A percentile compares a stretch with the other conserved stretches of the same genome.
These are phyloP conservation scores for Semotilus atromaculatus DNA, from an alignment of 2,797 vertebrate species.

Conservation along the genomic window DNA sequence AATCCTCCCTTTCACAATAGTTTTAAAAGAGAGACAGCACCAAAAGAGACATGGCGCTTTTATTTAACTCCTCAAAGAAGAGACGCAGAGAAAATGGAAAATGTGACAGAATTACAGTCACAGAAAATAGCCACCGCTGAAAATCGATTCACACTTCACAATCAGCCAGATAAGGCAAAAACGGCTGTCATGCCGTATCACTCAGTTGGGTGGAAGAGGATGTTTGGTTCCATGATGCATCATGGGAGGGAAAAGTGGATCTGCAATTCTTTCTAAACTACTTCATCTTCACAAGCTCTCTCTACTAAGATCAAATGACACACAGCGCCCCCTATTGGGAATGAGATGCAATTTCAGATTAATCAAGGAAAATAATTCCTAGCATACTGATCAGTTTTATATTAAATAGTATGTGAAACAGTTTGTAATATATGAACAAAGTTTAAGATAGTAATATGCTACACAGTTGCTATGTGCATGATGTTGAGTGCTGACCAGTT, in stretches of 20 bases:
- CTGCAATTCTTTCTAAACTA: not conserved
- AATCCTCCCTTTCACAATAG: conserved; percentile 13
- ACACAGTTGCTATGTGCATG: not conserved
- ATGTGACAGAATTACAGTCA: conserved; percentile 49
- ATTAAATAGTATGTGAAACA: not conserved
- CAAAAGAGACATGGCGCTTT: conserved; percentile 10
- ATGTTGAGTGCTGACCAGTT: not conserved
- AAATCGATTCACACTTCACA: conserved; percentile 46
- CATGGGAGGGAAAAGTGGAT: conserved; percentile 29
- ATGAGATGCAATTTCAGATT: not conserved
- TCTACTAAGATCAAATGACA: conserved; percentile 45
- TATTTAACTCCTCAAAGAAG: conserved; percentile 41
- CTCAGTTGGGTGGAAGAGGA: conserved; percentile 24
- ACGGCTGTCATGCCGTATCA: conserved; percentile 36
- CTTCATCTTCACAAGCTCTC: not conserved
- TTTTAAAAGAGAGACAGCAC: conserved; percentile 22
- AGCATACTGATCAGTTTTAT: not conserved
- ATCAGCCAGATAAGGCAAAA: conserved; percentile 40
- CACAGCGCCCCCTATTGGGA: conserved; percentile 67
- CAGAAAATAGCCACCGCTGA: conserved; percentile 29
- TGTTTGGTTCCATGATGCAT: conserved; percentile 21
- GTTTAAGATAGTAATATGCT: not conserved
- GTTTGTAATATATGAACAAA: too few species aligned
- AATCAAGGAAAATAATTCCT: not conserved
- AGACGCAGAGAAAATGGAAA: conserved; percentile 41